Evolutionary conservation across 2,113 vertebrate genomes (phyloP).

Genomic region (Ia io): DNA sequence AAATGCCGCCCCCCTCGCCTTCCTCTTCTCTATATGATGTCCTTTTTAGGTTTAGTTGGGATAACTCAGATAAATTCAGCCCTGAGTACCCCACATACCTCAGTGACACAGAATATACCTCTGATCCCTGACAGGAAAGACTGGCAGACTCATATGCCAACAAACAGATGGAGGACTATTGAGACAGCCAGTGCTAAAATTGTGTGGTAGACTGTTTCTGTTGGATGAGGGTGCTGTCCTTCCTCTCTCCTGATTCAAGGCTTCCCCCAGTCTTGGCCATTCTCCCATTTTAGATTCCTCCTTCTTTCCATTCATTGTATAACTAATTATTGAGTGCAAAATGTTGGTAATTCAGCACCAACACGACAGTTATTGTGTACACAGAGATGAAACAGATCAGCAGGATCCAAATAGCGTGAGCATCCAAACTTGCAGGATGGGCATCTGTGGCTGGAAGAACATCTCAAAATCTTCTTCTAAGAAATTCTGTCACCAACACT

Average conservation of each 20-base stretch:
- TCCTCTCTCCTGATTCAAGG: not conserved
- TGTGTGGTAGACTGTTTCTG: not conserved
- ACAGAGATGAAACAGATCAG: not conserved
- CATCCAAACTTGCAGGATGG: not conserved
- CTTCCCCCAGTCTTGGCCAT: not conserved
- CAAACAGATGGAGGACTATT: not conserved
- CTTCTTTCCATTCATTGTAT: not conserved
- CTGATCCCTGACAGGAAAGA: not conserved
- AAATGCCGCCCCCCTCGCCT: not conserved
- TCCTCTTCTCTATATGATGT: not conserved
- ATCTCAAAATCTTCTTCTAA: not conserved
- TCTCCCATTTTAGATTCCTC: not conserved
- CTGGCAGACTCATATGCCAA: not conserved
- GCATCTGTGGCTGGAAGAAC: not conserved
- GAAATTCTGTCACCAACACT: not conserved
- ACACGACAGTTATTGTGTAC: not conserved
- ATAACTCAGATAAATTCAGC: not conserved
- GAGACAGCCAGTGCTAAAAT: not conserved
- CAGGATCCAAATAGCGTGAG: not conserved
- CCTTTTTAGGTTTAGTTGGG: not conserved
- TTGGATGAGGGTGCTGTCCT: not conserved
- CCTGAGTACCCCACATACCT: not conserved
- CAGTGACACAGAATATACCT: not conserved
- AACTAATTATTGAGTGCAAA: not conserved
- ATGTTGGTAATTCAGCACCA: not conserved